phyloP scores from a whole-genome alignment of 2,797 vertebrate species.

The Galagoides demidoff region DNA sequence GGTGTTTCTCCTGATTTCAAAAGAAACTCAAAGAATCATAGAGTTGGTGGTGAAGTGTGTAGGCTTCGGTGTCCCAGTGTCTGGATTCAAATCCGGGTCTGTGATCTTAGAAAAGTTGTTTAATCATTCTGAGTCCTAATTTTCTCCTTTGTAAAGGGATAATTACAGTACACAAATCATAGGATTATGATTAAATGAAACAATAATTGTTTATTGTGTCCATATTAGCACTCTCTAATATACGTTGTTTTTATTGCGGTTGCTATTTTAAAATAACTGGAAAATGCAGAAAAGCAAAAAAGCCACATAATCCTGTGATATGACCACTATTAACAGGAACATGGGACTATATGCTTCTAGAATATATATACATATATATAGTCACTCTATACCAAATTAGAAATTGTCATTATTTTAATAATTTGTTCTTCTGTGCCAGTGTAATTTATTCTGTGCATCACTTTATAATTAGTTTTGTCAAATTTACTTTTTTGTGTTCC shows the following conservation, averaged over 20 bases:
- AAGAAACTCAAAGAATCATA: neutral
- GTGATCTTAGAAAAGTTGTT: neutral
- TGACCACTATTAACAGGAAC: constrained; percentile 16
- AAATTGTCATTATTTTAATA: neutral
- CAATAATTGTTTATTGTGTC: neutral
- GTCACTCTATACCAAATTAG: constrained; percentile 13
- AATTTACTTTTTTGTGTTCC: neutral
- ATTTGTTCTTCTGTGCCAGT: neutral
- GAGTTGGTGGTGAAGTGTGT: neutral
- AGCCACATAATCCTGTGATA: constrained; percentile 16
- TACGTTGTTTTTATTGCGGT: neutral
- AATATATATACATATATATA: neutral
- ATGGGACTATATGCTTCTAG: neutral
- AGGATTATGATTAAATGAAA: constrained; percentile 1
- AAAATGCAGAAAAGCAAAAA: constrained; percentile 42
- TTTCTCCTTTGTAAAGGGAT: constrained; percentile 54
- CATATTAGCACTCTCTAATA: neutral
- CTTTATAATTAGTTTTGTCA: neutral
- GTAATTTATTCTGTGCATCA: neutral
- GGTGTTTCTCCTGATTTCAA: neutral
- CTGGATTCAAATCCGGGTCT: neutral
- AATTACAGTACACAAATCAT: constrained; percentile 5
- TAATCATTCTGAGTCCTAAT: constrained; percentile 6
- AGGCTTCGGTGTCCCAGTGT: neutral
- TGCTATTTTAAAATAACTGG: constrained; percentile 51